Evolutionary conservation across 2,797 vertebrate species (phyloP).

Genomic region (Typhlichthys eigenmanni): DNA sequence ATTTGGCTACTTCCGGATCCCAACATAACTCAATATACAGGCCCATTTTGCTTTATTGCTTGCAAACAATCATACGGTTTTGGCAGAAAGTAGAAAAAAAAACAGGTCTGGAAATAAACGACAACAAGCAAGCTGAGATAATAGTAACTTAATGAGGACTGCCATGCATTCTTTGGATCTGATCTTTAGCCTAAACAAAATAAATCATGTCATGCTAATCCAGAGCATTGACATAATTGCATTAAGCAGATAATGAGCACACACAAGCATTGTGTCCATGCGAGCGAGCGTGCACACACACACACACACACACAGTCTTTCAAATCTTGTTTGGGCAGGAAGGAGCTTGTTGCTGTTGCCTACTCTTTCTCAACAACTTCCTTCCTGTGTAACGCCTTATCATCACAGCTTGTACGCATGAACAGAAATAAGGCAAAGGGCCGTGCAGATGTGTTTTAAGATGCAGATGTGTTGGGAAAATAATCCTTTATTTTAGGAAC

Average conservation of each 20-base stretch:
- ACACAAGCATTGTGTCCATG: slow-evolving; percentile 7
- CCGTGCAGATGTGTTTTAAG: slow-evolving; percentile 5
- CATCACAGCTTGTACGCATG: slow-evolving; percentile 8
- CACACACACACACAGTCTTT: slow-evolving; percentile 37
- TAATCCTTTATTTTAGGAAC: slow-evolving; percentile 20
- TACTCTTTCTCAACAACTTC: slow-evolving; percentile 70
- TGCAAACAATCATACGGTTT: slow-evolving; percentile 12
- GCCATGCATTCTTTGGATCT: slow-evolving; percentile 4
- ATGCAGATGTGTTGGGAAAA: slow-evolving; percentile 5
- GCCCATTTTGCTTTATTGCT: slow-evolving; percentile 4
- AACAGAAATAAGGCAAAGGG: slow-evolving; percentile 19
- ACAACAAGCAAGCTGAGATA: background rate
- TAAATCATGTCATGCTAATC: background rate
- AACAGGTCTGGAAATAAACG: background rate
- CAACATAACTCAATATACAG: background rate
- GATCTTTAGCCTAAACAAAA: slow-evolving; percentile 3
- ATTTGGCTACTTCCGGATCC: slow-evolving; percentile 4
- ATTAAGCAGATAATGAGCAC: slow-evolving; percentile 15
- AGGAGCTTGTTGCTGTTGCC: slow-evolving; percentile 42
- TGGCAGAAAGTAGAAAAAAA: background rate
- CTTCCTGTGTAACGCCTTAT: slow-evolving; percentile 69
- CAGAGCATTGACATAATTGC: slow-evolving; percentile 14
- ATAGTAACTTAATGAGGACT: background rate
- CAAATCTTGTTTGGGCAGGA: slow-evolving; percentile 59
- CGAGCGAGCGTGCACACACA: slow-evolving; percentile 17